Evolutionary conservation across 2,888 invertebrate species (phyloP).

Genomic region (Drosophila conformis): DNA sequence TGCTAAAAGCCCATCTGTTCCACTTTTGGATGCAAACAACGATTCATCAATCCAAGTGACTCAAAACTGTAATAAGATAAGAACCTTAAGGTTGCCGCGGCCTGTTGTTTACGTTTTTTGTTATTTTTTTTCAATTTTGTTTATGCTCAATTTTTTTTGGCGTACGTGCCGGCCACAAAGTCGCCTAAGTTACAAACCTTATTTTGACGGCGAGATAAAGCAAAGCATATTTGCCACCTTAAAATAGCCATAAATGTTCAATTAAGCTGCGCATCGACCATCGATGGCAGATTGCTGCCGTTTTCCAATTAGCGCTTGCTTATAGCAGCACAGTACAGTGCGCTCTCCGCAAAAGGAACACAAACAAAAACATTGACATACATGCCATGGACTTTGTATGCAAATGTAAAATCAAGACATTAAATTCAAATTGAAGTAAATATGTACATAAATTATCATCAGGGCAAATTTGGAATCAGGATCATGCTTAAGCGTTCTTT

Average conservation of each 20-base stretch:
- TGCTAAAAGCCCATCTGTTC: neutral
- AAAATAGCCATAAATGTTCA: constrained; percentile 48
- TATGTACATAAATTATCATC: neutral
- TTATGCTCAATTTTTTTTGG: constrained; percentile 51
- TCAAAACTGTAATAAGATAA: constrained; percentile 45
- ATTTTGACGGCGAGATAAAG: constrained; percentile 46
- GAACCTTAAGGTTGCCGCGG: constrained; percentile 22
- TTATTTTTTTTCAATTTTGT: constrained; percentile 62
- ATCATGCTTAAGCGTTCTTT: neutral
- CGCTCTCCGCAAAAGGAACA: constrained; percentile 2
- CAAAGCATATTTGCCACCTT: constrained; percentile 28
- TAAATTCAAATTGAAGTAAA: neutral
- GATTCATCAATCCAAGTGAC: constrained; percentile 17
- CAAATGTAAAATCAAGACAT: neutral
- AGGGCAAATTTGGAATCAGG: neutral
- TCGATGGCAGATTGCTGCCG: constrained; percentile 12
- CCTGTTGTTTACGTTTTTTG: constrained; percentile 30
- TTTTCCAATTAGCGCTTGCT: constrained; percentile 51
- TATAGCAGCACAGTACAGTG: constrained; percentile 25
- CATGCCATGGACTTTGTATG: neutral
- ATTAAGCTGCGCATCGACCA: constrained; percentile 27
- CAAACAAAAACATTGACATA: neutral
- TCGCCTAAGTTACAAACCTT: constrained; percentile 46
- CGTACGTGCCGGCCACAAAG: constrained; percentile 66
- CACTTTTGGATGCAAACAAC: neutral